Evolutionary conservation across 2,888 invertebrate species (phyloP).

Genomic region (Tupiocoris notatus): DNA sequence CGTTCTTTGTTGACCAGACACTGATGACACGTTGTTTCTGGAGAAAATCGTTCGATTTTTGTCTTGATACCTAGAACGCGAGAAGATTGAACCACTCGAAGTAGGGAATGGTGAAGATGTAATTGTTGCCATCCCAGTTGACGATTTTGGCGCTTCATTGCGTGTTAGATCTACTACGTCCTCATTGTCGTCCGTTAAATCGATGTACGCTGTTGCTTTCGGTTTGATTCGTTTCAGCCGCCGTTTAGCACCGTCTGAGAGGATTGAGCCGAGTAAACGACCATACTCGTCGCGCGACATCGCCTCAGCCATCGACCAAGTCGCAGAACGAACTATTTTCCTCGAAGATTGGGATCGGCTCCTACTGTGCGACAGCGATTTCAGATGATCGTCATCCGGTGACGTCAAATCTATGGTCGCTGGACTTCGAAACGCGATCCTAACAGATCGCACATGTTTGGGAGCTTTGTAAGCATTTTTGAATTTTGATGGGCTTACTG

Average conservation of each 20-base stretch:
- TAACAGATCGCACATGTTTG: constrained; percentile 22
- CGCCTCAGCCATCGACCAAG: background rate
- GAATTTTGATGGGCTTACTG: constrained; percentile 28
- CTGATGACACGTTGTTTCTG: background rate
- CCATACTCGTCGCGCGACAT: background rate
- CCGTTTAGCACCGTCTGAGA: background rate
- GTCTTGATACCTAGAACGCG: no score
- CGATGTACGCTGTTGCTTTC: background rate
- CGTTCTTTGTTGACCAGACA: background rate
- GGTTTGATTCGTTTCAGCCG: background rate
- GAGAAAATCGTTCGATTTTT: background rate
- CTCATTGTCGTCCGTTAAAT: background rate
- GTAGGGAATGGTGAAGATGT: background rate
- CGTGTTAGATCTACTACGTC: background rate
- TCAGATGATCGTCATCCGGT: no score
- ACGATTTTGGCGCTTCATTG: background rate
- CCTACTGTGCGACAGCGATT: no score
- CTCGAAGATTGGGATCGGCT: background rate
- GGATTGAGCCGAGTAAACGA: background rate
- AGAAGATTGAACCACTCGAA: no score
- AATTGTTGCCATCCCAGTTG: background rate
- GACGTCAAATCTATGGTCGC: background rate
- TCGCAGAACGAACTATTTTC: no score
- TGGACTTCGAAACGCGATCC: background rate
- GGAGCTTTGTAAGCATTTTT: constrained; percentile 36